phyloP scores from a whole-genome alignment of 2,888 invertebrate species.

The Yponomeuta evonymella region DNA sequence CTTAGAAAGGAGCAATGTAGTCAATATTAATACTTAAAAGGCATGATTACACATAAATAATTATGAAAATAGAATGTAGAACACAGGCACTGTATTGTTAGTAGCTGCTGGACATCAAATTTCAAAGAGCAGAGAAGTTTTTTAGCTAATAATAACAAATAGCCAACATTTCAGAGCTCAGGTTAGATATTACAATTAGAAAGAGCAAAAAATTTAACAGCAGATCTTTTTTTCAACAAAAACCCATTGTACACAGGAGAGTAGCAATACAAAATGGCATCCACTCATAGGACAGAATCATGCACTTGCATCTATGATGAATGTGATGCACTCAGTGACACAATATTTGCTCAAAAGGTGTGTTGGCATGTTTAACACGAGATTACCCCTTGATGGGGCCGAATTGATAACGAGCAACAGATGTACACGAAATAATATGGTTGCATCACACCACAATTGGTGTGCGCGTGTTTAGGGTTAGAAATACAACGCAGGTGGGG shows the following conservation, averaged over 20 bases:
- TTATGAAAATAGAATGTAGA: background rate
- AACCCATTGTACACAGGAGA: conserved; percentile 66
- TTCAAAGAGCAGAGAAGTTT: background rate
- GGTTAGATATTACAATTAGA: conserved; percentile 37
- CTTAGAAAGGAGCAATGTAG: background rate
- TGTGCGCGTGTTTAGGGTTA: conserved; percentile 57
- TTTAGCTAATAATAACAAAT: background rate
- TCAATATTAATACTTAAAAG: background rate
- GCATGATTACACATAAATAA: background rate
- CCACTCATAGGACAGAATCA: conserved; percentile 61
- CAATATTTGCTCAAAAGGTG: conserved; percentile 29
- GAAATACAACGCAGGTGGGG: conserved; percentile 38
- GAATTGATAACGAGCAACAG: conserved; percentile 42
- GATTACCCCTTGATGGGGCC: conserved; percentile 40
- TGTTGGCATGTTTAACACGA: conserved; percentile 44
- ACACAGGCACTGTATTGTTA: background rate
- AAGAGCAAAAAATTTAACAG: conserved; percentile 46
- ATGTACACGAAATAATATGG: conserved; percentile 55
- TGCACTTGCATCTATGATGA: conserved; percentile 60
- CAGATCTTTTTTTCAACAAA: conserved; percentile 66
- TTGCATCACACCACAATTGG: conserved; percentile 67
- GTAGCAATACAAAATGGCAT: conserved; percentile 72
- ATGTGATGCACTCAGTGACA: conserved; percentile 36
- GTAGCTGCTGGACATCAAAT: background rate
- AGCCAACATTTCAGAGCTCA: conserved; percentile 7